Evolutionary conservation across 2,888 invertebrate genomes (phyloP).

Genomic region (Drosophila flavopinicola): DNA sequence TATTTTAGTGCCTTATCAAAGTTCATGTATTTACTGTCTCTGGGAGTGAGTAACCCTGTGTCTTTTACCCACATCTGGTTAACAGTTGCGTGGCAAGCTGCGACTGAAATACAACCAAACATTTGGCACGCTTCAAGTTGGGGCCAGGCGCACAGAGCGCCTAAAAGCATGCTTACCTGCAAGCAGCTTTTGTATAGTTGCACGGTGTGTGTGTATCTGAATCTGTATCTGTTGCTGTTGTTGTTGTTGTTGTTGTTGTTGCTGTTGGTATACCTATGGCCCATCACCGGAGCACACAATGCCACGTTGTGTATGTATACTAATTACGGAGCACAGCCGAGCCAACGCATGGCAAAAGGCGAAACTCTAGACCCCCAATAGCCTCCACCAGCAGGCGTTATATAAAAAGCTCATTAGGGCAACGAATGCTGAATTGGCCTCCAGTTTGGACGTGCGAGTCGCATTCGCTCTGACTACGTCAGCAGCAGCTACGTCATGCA

Average conservation of each 20-base stretch:
- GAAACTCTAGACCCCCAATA: conserved; percentile 33
- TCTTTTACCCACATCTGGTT: conserved; percentile 14
- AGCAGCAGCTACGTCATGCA: conserved; percentile 42
- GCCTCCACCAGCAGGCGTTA: conserved; percentile 34
- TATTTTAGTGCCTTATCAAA: neutral
- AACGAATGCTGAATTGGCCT: conserved; percentile 24
- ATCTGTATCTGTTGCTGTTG: conserved; percentile 19
- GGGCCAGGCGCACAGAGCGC: conserved; percentile 70
- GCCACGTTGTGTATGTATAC: conserved; percentile 38
- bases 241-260: no score
- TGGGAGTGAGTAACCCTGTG: conserved; percentile 13
- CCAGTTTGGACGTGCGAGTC: conserved; percentile 10
- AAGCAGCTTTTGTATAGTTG: conserved; percentile 9
- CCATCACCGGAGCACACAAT: conserved; percentile 58
- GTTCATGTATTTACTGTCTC: neutral
- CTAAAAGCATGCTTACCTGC: conserved; percentile 67
- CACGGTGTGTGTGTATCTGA: conserved; percentile 14
- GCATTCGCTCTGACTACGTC: conserved; percentile 46
- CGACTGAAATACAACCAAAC: conserved; percentile 68
- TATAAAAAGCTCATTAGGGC: conserved; percentile 65
- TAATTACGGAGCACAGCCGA: conserved; percentile 57
- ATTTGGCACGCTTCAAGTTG: conserved; percentile 70
- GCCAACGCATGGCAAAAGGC: conserved; percentile 16
- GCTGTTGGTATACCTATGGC: conserved; percentile 24
- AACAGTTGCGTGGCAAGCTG: conserved; percentile 36